Conservation (phyloP, 2,888 invertebrate species). For the Apodemia mormo region DNA sequence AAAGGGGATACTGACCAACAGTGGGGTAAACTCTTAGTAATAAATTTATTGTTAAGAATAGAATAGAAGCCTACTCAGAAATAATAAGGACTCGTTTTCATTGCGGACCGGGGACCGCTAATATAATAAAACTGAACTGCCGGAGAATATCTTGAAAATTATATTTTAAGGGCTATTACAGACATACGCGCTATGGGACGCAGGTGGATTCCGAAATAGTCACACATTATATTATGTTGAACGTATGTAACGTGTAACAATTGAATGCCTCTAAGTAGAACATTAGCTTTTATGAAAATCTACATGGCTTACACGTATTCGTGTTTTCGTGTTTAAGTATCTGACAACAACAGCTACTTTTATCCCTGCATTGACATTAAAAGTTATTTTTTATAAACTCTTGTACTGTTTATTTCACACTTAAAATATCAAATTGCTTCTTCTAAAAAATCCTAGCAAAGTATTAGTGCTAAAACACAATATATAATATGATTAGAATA, state of each 20-base stretch:
- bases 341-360: too few species aligned
- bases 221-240: conserved; percentile 24
- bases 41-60: conserved; percentile 9
- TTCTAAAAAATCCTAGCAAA: too few species aligned
- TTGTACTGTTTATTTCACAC: too few species aligned
- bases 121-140: conserved; percentile 19
- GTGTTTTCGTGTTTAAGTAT: not conserved
- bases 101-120: conserved; percentile 16
- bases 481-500: too few species aligned
- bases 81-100: conserved; percentile 22
- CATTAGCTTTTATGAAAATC: not conserved
- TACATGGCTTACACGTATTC: not conserved
- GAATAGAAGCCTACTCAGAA: conserved; percentile 9
- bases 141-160: conserved; percentile 35
- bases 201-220: conserved; percentile 74
- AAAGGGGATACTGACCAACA: too few species aligned
- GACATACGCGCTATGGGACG: conserved; percentile 43
- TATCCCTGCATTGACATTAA: too few species aligned
- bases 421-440: not conserved
- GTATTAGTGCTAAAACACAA: too few species aligned
- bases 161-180: conserved; percentile 37
- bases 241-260: not conserved
- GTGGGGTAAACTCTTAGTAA: not conserved
- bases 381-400: not conserved
- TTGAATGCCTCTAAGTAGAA: not conserved